phyloP scores from a whole-genome alignment of 1,140 invertebrate species.

The Palaemon carinicauda region DNA sequence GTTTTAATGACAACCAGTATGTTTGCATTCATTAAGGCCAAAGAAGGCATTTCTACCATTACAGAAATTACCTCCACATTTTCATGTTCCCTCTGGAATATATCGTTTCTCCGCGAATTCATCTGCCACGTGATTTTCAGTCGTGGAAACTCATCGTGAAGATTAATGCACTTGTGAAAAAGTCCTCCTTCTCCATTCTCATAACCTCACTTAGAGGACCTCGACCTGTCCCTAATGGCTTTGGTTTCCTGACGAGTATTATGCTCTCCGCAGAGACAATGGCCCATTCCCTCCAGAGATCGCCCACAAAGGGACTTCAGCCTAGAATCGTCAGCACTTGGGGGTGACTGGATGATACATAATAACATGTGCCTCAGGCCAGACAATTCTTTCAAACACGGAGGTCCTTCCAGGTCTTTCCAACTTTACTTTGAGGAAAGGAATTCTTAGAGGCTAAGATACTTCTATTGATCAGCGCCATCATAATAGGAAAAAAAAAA shows the following conservation, averaged over 20 bases:
- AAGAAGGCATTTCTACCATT: too few species aligned
- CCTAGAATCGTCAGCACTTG: constrained; percentile 44
- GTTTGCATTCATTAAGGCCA: too few species aligned
- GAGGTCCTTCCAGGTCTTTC: background rate
- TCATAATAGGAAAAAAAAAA: too few species aligned
- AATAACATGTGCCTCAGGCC: constrained; percentile 35
- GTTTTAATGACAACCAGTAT: too few species aligned
- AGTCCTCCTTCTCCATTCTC: background rate
- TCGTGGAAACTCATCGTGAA: background rate
- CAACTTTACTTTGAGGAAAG: background rate
- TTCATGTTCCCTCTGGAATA: too few species aligned
- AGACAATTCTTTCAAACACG: constrained; percentile 5
- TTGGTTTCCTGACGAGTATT: constrained; percentile 40
- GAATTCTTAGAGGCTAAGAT: too few species aligned
- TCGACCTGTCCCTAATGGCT: constrained; percentile 39
- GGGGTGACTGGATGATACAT: constrained; percentile 35
- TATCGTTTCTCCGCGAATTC: background rate
- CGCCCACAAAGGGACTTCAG: constrained; percentile 43
- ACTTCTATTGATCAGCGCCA: too few species aligned
- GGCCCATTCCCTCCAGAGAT: background rate
- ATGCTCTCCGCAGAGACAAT: constrained; percentile 40
- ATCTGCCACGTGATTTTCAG: background rate
- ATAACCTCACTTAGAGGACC: background rate
- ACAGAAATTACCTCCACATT: too few species aligned
- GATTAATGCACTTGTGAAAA: background rate